Percentiles rank a stretch among this genome's conserved stretches.
Evolutionary conservation across 2,797 vertebrate species (phyloP).

Genomic region (Aplochiton taeniatus): DNA sequence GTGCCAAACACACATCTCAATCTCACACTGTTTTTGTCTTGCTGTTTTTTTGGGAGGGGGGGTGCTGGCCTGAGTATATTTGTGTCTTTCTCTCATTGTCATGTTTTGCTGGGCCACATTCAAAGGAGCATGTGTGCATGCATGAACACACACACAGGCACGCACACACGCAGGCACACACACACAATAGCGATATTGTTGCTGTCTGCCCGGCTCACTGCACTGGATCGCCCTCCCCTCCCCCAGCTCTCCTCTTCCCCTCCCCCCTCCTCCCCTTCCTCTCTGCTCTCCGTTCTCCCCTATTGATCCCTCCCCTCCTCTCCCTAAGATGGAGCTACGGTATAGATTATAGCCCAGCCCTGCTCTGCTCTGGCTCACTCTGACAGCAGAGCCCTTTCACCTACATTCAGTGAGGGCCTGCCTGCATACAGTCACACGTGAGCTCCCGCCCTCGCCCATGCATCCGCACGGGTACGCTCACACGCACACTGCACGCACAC

Average conservation of each 20-base stretch:
- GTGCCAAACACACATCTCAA: no score
- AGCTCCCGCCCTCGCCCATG: no score
- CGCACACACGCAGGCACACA: neutral
- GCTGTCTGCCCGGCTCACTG: slow-evolving; percentile 19
- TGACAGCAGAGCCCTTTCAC: slow-evolving; percentile 42
- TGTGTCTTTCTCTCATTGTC: no score
- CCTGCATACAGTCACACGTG: slow-evolving; percentile 2
- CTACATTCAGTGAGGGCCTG: slow-evolving; percentile 42
- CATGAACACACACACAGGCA: neutral
- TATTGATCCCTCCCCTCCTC: neutral
- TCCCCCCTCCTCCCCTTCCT: neutral
- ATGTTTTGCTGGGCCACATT: neutral
- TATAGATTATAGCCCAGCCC: slow-evolving; percentile 3
- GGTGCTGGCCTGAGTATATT: no score
- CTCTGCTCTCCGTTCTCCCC: neutral
- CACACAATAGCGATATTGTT: neutral
- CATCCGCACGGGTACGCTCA: no score
- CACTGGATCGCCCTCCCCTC: slow-evolving; percentile 25
- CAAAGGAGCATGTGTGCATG: neutral
- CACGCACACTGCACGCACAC: slow-evolving; percentile 14
- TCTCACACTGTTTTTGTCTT: no score
- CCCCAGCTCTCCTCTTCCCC: slow-evolving; percentile 16
- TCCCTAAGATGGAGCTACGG: neutral
- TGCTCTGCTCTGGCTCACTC: neutral
- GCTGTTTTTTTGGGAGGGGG: no score